A percentile compares a stretch with the other conserved stretches of the same genome.
Evolutionary conservation across 2,797 vertebrate species (phyloP).

Genomic region (Bothrops alternatus): DNA sequence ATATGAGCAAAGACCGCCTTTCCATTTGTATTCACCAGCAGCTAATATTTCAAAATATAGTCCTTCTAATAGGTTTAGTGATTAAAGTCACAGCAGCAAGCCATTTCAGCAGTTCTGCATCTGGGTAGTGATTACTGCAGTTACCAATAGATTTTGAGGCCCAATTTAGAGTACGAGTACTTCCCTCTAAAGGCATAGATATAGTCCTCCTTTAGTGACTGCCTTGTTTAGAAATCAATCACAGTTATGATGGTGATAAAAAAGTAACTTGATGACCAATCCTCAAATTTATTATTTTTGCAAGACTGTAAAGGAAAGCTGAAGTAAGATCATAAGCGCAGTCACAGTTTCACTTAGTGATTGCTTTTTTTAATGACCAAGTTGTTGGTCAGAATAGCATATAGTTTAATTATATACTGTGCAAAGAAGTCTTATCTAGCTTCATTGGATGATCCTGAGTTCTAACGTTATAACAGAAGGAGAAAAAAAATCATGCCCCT

Average conservation of each 20-base stretch:
- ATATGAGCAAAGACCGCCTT: background rate
- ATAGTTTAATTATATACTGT: background rate
- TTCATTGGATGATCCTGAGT: background rate
- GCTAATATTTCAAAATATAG: background rate
- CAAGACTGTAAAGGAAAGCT: background rate
- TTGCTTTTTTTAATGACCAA: background rate
- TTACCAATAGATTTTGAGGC: background rate
- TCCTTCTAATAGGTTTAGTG: background rate
- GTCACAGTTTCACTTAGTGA: background rate
- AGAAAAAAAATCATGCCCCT: background rate
- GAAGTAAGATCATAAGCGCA: background rate
- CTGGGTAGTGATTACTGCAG: background rate
- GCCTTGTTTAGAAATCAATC: background rate
- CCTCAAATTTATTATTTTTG: background rate
- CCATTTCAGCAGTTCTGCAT: background rate
- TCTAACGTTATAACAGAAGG: background rate
- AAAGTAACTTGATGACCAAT: background rate
- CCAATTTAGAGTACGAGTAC: background rate
- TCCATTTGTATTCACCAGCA: background rate
- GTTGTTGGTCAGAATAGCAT: background rate
- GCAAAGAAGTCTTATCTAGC: background rate
- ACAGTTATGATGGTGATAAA: background rate
- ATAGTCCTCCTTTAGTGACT: background rate
- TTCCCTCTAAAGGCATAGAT: background rate
- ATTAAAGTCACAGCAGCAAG: background rate